Base-by-base conservation (phyloP, 2,113 vertebrate species). In the Clarias macrocephalus region DNA sequence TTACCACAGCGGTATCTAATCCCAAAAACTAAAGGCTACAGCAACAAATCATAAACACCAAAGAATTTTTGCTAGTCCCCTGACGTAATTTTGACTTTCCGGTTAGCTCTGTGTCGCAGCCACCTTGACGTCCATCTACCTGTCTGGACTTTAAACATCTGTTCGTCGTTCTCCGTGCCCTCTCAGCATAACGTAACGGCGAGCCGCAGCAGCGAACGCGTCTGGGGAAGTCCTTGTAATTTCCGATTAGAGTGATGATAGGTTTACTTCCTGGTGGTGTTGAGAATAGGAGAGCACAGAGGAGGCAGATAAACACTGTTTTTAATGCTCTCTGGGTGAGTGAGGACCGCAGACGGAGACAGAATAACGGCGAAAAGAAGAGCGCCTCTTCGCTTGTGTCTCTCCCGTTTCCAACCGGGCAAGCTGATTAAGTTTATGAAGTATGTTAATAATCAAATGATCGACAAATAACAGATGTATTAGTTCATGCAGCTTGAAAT, bases 381-480 rank as follows among this genome's bases (percentile, higher is more conserved):
- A 91, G 91, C 89, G 92, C 92, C 92, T 92, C 89, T 89, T 91
- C 89, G 85, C 89, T 91, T 88, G 91, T 87, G 83, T 93, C 91
- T 92, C 91, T 86, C 79, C 83, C 4, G 91, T 95, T 93, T 95
- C 94, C 94, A 94, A 93, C 94, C 93, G 94, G 82, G 93, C 93
- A 88, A 88, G 93, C 95, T 95, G 95, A 95, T 95, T 95, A 93
- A 93, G 93, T 95, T 95, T 95, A 94, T 95, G 95, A 95, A 96
- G 94, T 96, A 94, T 95, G 94, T 95, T 96, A 96, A 96, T 96
- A 96, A 96, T 95, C 94, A 94, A 96, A 96, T 96, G 93, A 96
- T 95, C 94, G 94, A 95, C 94, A 95, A 96, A 95, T 96, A 96
- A 96, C 94, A 95, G 93, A 96, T 96, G 95, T 95, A 95, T 95